Conservation (phyloP, 2,888 invertebrate species). For the Napeogenes inachia region DNA sequence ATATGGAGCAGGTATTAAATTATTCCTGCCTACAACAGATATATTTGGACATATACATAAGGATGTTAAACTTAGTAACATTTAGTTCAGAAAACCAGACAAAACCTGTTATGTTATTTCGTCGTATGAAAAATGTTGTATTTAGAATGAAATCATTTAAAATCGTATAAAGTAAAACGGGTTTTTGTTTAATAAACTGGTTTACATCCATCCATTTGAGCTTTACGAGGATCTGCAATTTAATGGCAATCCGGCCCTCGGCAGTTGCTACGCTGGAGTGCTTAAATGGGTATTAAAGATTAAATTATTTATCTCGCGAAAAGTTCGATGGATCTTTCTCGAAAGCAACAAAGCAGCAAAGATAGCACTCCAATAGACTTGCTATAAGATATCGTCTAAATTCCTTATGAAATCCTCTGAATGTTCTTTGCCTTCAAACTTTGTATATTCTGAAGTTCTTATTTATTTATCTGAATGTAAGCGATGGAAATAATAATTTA, state of each 20-base stretch:
- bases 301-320: constrained; percentile 66
- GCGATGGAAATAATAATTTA: neutral
- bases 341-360: constrained; percentile 53
- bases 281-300: constrained; percentile 66
- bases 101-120: no score
- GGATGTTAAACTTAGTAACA: no score
- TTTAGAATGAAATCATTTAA: constrained; percentile 13
- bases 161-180: constrained; percentile 25
- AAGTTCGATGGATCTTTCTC: constrained; percentile 57
- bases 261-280: constrained; percentile 48
- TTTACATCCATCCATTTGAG: constrained; percentile 46
- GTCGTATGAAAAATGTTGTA: no score
- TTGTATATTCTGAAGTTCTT: constrained; percentile 1
- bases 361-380: constrained; percentile 38
- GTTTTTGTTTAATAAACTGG: constrained; percentile 41
- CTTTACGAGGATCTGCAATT: constrained; percentile 48
- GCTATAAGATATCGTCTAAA: constrained; percentile 17
- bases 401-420: constrained; percentile 11
- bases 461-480: neutral
- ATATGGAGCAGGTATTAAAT: no score
- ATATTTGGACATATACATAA: no score
- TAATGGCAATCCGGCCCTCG: constrained; percentile 50
- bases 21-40: no score
- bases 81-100: no score
- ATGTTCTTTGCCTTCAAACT: constrained; percentile 8